phyloP scores from a whole-genome alignment of 2,113 vertebrate genomes.

The Equus quagga region DNA sequence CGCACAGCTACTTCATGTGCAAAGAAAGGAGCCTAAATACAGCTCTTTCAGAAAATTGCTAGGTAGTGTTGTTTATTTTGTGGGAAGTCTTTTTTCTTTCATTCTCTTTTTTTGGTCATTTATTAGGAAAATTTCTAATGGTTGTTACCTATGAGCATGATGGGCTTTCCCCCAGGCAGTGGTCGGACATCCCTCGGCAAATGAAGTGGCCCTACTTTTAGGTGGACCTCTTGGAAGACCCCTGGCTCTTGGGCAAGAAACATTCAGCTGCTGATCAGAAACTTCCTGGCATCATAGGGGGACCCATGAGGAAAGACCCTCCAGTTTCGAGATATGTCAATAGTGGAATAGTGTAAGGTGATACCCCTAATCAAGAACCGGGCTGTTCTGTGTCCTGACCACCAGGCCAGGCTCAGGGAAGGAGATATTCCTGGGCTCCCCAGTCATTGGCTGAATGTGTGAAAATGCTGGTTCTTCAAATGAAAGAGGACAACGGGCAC shows the following conservation, averaged over 20 bases:
- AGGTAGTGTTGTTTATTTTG: background rate
- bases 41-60: background rate
- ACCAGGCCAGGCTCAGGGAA: background rate
- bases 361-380: background rate
- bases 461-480: too few relatives aligned
- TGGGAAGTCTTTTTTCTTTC: background rate
- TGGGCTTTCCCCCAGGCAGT: background rate
- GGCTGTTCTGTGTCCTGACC: background rate
- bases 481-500: too few relatives aligned
- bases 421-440: background rate
- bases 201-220: background rate
- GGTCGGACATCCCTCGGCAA: background rate
- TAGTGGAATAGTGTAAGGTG: background rate
- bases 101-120: background rate
- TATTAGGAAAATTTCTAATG: background rate
- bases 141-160: background rate
- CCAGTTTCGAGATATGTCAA: background rate
- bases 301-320: background rate
- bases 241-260: background rate
- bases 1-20: too few relatives aligned
- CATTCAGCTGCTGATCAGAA: background rate
- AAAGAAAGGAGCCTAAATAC: too few relatives aligned
- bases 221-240: background rate
- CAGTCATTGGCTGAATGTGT: accelerated
- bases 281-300: accelerated